Conservation (phyloP, 2,113 vertebrate genomes). For the Chascanopsetta lugubris region DNA sequence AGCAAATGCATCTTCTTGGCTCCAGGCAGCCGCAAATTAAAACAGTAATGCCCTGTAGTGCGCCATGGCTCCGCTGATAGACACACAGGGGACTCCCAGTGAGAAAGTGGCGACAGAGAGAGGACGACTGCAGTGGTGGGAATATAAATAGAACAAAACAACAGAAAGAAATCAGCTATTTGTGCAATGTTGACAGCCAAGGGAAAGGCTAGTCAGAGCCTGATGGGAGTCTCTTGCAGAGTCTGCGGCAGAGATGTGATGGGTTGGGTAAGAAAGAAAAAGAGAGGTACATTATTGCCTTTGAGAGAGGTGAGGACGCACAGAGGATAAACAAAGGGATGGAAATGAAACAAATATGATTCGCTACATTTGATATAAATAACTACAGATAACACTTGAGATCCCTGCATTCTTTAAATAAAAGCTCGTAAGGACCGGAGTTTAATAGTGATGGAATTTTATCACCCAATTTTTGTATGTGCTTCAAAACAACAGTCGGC, state of each 20-base stretch:
- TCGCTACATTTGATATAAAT: background rate
- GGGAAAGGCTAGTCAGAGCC: background rate
- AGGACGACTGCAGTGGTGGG: background rate
- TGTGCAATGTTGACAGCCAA: background rate
- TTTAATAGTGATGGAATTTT: background rate
- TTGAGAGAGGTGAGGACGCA: background rate
- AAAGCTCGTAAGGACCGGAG: background rate
- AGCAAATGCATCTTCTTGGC: slow-evolving; percentile 37
- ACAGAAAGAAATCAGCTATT: background rate
- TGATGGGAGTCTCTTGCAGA: slow-evolving; percentile 22
- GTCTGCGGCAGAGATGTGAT: slow-evolving; percentile 14
- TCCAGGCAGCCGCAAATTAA: slow-evolving; percentile 35
- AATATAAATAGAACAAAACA: background rate
- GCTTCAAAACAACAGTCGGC: background rate
- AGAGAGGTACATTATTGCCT: background rate
- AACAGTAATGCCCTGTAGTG: background rate
- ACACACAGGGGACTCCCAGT: slow-evolving; percentile 10
- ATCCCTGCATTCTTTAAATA: background rate
- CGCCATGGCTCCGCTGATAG: background rate
- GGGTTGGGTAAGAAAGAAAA: slow-evolving; percentile 12
- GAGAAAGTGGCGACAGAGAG: slow-evolving; percentile 5
- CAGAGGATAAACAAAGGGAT: too few relatives aligned
- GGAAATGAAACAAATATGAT: too few relatives aligned
- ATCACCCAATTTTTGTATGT: background rate
- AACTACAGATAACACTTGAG: background rate